Percentiles rank a stretch among this genome's conserved stretches.
phyloP scores from a whole-genome alignment of 2,113 vertebrate species.

The Butorides virescens region DNA sequence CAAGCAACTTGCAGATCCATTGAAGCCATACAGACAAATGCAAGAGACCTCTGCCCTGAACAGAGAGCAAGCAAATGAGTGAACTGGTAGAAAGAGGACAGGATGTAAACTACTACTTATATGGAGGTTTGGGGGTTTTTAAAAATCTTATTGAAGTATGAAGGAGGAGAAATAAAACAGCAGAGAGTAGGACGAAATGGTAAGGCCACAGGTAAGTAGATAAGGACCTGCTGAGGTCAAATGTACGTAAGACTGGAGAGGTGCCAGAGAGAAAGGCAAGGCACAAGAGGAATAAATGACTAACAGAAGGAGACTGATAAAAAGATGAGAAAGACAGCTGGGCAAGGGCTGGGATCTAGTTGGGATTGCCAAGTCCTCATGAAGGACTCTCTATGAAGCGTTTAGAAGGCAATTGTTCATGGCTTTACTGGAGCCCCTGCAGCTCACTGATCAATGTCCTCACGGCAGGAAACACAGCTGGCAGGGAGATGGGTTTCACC shows the following conservation, averaged over 20 bases:
- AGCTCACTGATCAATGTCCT: neutral
- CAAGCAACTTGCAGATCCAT: neutral
- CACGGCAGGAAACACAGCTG: fast-evolving
- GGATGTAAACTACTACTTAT: neutral
- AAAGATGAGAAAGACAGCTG: neutral
- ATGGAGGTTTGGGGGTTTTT: too few relatives aligned
- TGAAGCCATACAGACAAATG: neutral
- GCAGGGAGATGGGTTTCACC: neutral
- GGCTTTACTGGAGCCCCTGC: neutral
- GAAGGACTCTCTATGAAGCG: fast-evolving
- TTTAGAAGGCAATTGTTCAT: neutral
- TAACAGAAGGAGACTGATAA: neutral
- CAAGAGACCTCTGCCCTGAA: neutral
- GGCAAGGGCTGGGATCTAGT: neutral
- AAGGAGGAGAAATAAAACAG: neutral
- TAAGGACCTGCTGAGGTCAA: neutral
- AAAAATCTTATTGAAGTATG: neutral
- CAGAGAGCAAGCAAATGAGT: neutral
- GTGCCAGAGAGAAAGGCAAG: neutral
- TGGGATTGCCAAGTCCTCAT: neutral
- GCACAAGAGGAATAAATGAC: neutral
- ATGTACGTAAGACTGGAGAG: neutral
- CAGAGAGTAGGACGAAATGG: neutral
- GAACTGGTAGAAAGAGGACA: neutral
- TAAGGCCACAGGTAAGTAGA: neutral